Evolutionary conservation across 1,140 invertebrate genomes (phyloP), one percentile per base, ranked within the genome.

Genomic region (Glossosoma conforme): DNA sequence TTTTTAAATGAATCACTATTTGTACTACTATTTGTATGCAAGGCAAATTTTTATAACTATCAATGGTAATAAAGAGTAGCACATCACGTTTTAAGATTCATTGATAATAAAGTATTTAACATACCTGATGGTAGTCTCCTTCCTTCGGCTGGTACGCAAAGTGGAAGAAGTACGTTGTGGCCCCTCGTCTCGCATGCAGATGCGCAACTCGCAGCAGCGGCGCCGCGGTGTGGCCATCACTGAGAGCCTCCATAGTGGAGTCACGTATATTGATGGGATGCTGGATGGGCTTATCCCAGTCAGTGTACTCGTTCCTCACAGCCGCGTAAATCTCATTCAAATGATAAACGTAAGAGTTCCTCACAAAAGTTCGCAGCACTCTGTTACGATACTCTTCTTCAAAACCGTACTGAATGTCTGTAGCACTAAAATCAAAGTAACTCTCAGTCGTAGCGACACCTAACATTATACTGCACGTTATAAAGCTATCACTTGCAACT

Each of bases 321-420:
- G 92, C 90, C 15, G 90, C 85, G 64, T 90, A 91, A 49, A 96
- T 93, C 69, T 96, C 91, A 71, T 93, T 91, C 56, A 91, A 78
- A 66, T 95, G 91, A 65, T 86, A 92, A 19, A 84, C 78, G 74
- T 86, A 93, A 22, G 89, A 79, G 75, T 95, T 96, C 51, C 91
- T 76, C 25, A 89, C 83, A 67, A 92, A 87, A 3, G 91, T 94
- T 21, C 90, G 77, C 17, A 87, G 69, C 33, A 89, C 77, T 11
- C 83, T 77, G 59, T 86, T 85, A 35, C 84, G 51, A 54, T 87
- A 82, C 53, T 87, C 84, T 50, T 86, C 83, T 60, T 88, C 86
- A 61, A 89, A 85, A 5, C 86, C 86, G 63, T 82, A 84, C 53
- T 84, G 77, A 9, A 88, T 83, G 50, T 88, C 86, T 40, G 83